Evolutionary conservation across 2,888 invertebrate species (phyloP).

Genomic region (Axea sp.): DNA sequence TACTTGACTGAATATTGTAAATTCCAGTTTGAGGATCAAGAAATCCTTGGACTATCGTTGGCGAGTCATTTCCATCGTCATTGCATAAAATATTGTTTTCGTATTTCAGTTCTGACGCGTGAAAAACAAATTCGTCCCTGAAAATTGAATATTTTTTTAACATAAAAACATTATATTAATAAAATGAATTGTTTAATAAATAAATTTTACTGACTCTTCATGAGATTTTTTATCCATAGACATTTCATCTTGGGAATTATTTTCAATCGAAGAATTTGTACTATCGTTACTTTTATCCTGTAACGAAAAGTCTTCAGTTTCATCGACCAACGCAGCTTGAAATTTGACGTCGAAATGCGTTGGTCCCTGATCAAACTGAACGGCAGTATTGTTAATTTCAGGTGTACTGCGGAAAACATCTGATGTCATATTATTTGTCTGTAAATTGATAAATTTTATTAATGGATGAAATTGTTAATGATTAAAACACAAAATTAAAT

Average conservation of each 20-base stretch:
- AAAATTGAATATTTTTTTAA: too few relatives aligned
- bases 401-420: constrained; percentile 72
- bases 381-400: constrained; percentile 71
- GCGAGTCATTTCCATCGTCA: constrained; percentile 41
- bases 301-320: constrained; percentile 28
- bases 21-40: constrained; percentile 66
- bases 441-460: constrained; percentile 25
- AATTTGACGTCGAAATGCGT: constrained; percentile 65
- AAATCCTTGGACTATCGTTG: constrained; percentile 64
- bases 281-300: constrained; percentile 53
- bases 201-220: constrained; percentile 17
- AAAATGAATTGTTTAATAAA: too few relatives aligned
- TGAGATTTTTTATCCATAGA: constrained; percentile 8
- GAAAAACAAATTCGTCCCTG: constrained; percentile 2
- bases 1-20: constrained; percentile 67
- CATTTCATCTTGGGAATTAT: constrained; percentile 10
- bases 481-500: too few relatives aligned
- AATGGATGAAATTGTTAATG: too few relatives aligned
- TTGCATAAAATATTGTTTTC: constrained; percentile 21
- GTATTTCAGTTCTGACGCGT: constrained; percentile 13
- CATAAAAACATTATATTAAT: too few relatives aligned
- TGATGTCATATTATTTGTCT: constrained; percentile 73
- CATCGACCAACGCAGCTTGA: constrained; percentile 38
- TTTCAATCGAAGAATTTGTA: constrained; percentile 47
- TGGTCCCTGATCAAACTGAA: constrained; percentile 74